Conservation (phyloP, 2,888 invertebrate species). For the Ectropis crepuscularia region DNA sequence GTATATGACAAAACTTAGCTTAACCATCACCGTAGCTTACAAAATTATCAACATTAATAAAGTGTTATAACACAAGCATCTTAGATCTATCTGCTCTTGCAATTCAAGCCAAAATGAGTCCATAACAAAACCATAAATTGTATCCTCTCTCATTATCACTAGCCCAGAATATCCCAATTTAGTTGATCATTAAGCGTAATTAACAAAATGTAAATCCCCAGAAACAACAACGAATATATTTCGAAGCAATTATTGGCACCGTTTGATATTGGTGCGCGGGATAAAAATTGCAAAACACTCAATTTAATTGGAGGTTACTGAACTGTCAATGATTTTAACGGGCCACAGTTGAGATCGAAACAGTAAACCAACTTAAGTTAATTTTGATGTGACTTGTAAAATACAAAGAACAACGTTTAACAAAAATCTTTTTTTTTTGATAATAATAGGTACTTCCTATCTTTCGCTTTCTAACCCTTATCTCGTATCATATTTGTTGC, state of each 20-base stretch:
- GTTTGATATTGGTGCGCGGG: constrained; percentile 1
- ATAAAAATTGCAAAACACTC: constrained; percentile 11
- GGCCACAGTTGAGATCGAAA: background rate
- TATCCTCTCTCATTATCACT: background rate
- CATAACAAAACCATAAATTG: background rate
- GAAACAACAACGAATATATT: constrained; percentile 6
- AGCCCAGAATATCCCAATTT: background rate
- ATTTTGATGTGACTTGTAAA: background rate
- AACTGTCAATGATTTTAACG: constrained; percentile 6
- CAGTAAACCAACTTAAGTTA: background rate
- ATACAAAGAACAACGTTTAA: background rate
- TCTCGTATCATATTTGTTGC: no score
- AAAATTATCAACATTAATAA: no score
- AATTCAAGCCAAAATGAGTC: background rate
- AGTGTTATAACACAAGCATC: no score
- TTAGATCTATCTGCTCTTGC: no score
- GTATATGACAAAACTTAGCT: no score
- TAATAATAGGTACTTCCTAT: background rate
- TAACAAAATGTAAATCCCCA: background rate
- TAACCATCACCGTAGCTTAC: no score
- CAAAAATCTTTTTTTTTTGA: background rate
- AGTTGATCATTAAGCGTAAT: background rate
- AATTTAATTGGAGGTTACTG: constrained; percentile 9
- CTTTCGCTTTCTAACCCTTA: background rate
- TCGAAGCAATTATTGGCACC: constrained; percentile 5